Conservation (phyloP, 2,797 vertebrate genomes). For the Lacerta bilineata region DNA sequence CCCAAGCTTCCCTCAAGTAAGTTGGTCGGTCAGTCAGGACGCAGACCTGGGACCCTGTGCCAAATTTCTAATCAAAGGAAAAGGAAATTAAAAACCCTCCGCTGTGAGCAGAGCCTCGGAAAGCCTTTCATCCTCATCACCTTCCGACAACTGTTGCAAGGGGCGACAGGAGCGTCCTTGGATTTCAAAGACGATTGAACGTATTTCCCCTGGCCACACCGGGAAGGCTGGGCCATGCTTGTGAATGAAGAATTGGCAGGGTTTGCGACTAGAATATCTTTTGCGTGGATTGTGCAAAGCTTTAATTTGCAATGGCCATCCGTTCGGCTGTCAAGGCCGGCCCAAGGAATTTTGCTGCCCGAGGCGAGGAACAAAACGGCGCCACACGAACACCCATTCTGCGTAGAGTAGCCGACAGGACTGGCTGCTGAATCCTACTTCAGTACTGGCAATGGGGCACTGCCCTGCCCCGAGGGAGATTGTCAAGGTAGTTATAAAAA, state of each 20-base stretch:
- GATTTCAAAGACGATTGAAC: background rate
- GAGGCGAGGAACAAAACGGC: too few species aligned
- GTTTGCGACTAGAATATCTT: fast-evolving
- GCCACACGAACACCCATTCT: too few species aligned
- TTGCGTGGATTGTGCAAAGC: background rate
- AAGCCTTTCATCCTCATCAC: conserved; percentile 45
- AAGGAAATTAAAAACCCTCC: conserved; percentile 64
- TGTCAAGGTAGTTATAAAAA: too few species aligned
- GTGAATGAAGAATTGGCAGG: background rate
- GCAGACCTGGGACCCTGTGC: conserved; percentile 61
- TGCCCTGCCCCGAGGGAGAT: too few species aligned
- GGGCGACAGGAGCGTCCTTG: conserved; percentile 25
- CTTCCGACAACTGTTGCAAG: conserved; percentile 21
- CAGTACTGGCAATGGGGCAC: too few species aligned
- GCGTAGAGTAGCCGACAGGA: too few species aligned
- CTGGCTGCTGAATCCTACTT: too few species aligned
- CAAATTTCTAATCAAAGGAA: conserved; percentile 76
- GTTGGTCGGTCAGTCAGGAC: conserved; percentile 51
- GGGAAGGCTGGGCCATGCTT: background rate
- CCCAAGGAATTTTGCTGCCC: background rate
- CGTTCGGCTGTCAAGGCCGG: background rate
- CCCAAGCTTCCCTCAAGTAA: conserved; percentile 73
- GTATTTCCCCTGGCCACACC: background rate
- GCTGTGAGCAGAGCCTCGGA: conserved; percentile 40
- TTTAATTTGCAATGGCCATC: background rate